phyloP scores from a whole-genome alignment of 2,113 vertebrate genomes.

The Pampusana beccarii region DNA sequence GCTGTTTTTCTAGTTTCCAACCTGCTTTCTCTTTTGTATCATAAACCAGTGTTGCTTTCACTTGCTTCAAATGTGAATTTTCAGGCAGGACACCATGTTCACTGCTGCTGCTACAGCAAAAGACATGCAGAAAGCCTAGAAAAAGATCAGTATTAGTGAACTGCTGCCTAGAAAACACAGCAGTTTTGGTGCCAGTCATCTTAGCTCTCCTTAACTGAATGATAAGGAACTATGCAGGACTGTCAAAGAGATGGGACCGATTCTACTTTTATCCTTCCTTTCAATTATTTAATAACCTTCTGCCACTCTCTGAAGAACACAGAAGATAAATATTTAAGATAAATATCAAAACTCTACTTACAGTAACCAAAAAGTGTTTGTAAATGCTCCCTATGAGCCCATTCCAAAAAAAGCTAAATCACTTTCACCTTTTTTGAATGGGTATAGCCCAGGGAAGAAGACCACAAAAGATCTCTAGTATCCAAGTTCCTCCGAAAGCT shows the following conservation, averaged over 20 bases:
- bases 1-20: not conserved
- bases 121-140: not conserved
- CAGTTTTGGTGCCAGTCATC: not conserved
- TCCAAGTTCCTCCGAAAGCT: not conserved
- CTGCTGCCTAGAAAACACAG: not conserved
- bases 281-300: not conserved
- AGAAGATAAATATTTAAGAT: not conserved
- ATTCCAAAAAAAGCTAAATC: not conserved
- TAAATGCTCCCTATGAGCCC: not conserved
- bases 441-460: not conserved
- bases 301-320: not conserved
- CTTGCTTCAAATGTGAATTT: not conserved
- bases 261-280: not conserved
- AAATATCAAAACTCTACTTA: not conserved
- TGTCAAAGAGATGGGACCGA: not conserved
- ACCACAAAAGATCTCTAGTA: not conserved
- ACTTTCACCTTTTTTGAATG: not conserved
- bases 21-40: not conserved
- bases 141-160: not conserved
- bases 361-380: not conserved
- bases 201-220: not conserved
- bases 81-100: not conserved
- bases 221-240: not conserved
- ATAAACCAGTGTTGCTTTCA: not conserved
- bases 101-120: not conserved